A percentile compares a stretch with the other conserved stretches of the same genome.
Evolutionary conservation across 2,113 vertebrate species (phyloP).

Genomic region (Prochilodus magdalenae): DNA sequence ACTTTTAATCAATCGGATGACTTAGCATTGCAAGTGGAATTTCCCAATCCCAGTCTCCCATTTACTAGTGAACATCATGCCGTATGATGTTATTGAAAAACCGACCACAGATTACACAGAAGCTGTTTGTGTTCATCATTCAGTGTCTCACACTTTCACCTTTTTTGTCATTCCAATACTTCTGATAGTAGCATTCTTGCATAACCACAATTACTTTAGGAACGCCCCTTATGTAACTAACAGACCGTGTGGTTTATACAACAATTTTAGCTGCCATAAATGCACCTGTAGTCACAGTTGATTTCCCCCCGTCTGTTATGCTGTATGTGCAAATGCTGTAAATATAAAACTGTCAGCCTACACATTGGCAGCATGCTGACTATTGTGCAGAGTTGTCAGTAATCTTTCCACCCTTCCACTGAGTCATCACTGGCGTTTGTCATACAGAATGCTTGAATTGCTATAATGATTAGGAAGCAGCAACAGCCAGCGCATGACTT

Average conservation of each 20-base stretch:
- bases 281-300: conserved; percentile 26
- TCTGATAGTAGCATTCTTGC: background rate
- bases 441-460: conserved; percentile 21
- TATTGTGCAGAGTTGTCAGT: conserved; percentile 12
- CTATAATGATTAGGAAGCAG: background rate
- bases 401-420: conserved; percentile 40
- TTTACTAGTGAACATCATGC: too few species aligned
- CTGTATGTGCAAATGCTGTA: conserved; percentile 17
- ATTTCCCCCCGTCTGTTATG: conserved; percentile 1
- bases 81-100: too few species aligned
- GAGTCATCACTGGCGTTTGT: conserved; percentile 49
- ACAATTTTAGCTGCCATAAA: conserved; percentile 17
- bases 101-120: background rate
- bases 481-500: background rate
- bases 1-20: too few species aligned
- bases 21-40: too few species aligned
- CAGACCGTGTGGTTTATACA: conserved; percentile 8
- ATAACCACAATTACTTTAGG: background rate
- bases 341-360: conserved; percentile 30
- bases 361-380: conserved; percentile 6
- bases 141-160: background rate
- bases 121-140: background rate
- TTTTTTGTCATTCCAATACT: background rate
- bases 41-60: too few species aligned
- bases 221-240: conserved; percentile 19